phyloP scores from a whole-genome alignment of 2,888 invertebrate genomes.

The Plagodis dolabraria region DNA sequence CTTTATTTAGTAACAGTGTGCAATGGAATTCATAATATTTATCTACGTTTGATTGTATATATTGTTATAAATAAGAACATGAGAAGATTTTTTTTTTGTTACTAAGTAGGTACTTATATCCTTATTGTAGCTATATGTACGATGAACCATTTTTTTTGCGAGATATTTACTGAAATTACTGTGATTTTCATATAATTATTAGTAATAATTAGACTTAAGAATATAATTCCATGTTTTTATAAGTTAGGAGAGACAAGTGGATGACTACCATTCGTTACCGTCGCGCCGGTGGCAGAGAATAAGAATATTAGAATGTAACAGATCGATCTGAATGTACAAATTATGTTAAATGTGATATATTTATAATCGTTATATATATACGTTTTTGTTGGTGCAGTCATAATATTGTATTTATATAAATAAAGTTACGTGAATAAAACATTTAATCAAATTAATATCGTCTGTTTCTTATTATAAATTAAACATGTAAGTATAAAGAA shows the following conservation, averaged over 20 bases:
- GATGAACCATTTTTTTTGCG: not conserved
- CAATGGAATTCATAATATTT: too few species aligned
- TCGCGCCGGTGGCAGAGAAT: not conserved
- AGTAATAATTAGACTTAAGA: constrained; percentile 29
- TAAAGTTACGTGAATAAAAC: constrained; percentile 43
- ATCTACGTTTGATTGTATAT: too few species aligned
- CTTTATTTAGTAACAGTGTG: too few species aligned
- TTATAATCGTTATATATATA: constrained; percentile 49
- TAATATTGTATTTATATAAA: constrained; percentile 37
- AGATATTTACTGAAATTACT: constrained; percentile 17
- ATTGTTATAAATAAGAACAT: too few species aligned
- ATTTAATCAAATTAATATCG: constrained; percentile 8
- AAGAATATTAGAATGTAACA: not conserved
- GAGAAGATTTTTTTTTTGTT: too few species aligned
- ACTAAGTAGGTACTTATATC: too few species aligned
- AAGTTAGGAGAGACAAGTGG: not conserved
- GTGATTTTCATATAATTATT: constrained; percentile 24
- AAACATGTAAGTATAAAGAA: not conserved
- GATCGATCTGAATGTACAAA: constrained; percentile 61
- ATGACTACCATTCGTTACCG: not conserved
- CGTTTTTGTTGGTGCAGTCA: constrained; percentile 40
- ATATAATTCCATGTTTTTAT: constrained; percentile 12
- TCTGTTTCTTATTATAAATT: not conserved
- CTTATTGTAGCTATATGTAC: too few species aligned
- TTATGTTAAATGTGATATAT: constrained; percentile 65